phyloP scores from a whole-genome alignment of 2,888 invertebrate species.

The Epinotia demarniana region DNA sequence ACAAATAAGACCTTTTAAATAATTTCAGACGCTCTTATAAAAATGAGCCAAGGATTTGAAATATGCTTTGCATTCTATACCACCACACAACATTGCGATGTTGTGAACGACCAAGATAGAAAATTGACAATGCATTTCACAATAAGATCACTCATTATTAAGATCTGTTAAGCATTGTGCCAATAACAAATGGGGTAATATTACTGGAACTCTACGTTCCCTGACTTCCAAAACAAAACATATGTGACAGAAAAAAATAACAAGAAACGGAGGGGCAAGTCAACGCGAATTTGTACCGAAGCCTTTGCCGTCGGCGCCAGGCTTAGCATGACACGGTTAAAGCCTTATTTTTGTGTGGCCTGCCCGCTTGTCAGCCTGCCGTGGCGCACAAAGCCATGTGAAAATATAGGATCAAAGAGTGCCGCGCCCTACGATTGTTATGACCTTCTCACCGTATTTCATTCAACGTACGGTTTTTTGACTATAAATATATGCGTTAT shows the following conservation, averaged over 20 bases:
- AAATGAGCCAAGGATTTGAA: conserved; percentile 21
- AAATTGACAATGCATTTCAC: conserved; percentile 8
- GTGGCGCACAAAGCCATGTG: conserved; percentile 81
- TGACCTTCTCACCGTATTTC: conserved; percentile 50
- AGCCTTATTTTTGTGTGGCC: conserved; percentile 84
- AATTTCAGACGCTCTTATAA: conserved; percentile 54
- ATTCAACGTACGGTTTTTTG: conserved; percentile 45
- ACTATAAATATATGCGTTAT: conserved; percentile 40
- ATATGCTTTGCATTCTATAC: conserved; percentile 13
- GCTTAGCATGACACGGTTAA: conserved; percentile 83
- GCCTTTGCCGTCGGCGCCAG: conserved; percentile 83
- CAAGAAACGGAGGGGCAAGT: conserved; percentile 68
- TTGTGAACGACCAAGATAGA: neutral
- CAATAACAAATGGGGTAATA: conserved; percentile 14
- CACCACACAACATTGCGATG: neutral
- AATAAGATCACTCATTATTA: neutral
- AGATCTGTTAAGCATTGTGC: neutral
- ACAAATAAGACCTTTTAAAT: conserved; percentile 71
- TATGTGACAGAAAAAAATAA: conserved; percentile 60
- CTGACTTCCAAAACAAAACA: conserved; percentile 47
- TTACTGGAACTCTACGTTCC: conserved; percentile 3
- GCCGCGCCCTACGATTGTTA: conserved; percentile 68
- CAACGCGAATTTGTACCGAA: conserved; percentile 80
- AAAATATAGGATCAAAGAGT: conserved; percentile 83
- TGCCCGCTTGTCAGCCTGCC: conserved; percentile 81